A percentile compares a stretch with the other conserved stretches of the same genome.
Evolutionary conservation across 1,140 invertebrate genomes (phyloP).

Genomic region (Pygmarrhopalites habei): DNA sequence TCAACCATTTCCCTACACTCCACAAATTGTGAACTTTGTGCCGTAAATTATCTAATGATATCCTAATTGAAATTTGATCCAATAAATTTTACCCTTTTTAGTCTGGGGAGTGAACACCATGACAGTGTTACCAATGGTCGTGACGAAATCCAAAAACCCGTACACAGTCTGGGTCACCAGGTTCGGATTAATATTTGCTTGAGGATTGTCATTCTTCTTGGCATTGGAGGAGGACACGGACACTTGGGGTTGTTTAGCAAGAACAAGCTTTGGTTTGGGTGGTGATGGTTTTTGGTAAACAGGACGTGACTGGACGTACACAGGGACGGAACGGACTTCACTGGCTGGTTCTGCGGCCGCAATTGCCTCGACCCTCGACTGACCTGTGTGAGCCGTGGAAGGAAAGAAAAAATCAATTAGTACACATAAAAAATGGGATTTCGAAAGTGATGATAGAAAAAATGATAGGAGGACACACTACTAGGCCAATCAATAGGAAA

Average conservation of each 20-base stretch:
- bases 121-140: conserved; percentile 78
- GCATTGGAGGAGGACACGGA: neutral
- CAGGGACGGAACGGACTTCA: conserved; percentile 27
- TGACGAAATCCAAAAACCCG: conserved; percentile 80
- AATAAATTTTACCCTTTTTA: conserved; percentile 36
- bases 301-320: conserved; percentile 32
- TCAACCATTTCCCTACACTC: too few relatives aligned
- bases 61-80: too few relatives aligned
- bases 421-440: too few relatives aligned
- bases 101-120: conserved; percentile 77
- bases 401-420: too few relatives aligned
- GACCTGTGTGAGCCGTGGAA: too few relatives aligned
- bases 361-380: conserved; percentile 4
- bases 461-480: too few relatives aligned
- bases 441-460: too few relatives aligned
- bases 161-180: conserved; percentile 70
- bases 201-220: neutral
- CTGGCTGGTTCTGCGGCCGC: conserved; percentile 15
- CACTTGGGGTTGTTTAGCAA: conserved; percentile 18
- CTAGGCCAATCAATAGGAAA: too few relatives aligned
- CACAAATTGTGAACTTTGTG: too few relatives aligned
- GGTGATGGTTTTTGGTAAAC: conserved; percentile 36
- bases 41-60: too few relatives aligned
- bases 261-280: conserved; percentile 26
- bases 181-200: conserved; percentile 17